Evolutionary conservation across 2,888 invertebrate species (phyloP), one percentile per base, ranked within the genome.

Genomic region (Oscheius myriophilus): DNA sequence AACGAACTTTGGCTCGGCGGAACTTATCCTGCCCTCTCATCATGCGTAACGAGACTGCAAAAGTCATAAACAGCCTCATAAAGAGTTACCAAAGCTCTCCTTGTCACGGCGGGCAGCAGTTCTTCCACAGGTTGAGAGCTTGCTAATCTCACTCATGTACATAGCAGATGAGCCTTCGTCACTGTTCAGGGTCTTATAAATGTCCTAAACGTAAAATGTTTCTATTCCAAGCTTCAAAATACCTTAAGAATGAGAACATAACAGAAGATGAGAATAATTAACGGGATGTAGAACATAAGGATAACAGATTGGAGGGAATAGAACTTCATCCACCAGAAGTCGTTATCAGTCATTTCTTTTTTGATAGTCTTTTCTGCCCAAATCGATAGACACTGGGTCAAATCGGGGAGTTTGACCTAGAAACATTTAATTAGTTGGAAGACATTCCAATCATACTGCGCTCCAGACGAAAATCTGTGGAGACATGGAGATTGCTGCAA

Each of bases 161-260:
- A 74, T 69, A 0, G 72, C 79, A 2, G 72, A 75, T 9, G 79
- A 79, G 57, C 77, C 80, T 25, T 69, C 64, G 26, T 79, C 78
- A 6, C 71, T 72, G 39, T 73, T 75, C 51, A 80, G 61, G 7
- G 80, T 80, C 41, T 75, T 71, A 67, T 80, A 80, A 45, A 80
- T 79, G 67, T 80, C 80, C 76, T 77, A 67, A 26, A 72, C 69
- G n/a, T 43, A 42, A 16, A 16, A 43, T 16, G 12, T 12, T 16
- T 14, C 12, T 43, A 43, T 14, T n/a, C n/a, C n/a, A n/a, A n/a
- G n/a, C n/a, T n/a, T 18, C 21, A 21, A 26, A 16, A 23, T 46
- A 79, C 79, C 74, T 75, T 80, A 42, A 81, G 54, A 53, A 82
- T 82, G 42, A 76, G 66, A 6, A 79, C 75, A 64, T 82, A 82